Conservation (phyloP, 2,113 vertebrate species). For the Rhizomys pruinosus region DNA sequence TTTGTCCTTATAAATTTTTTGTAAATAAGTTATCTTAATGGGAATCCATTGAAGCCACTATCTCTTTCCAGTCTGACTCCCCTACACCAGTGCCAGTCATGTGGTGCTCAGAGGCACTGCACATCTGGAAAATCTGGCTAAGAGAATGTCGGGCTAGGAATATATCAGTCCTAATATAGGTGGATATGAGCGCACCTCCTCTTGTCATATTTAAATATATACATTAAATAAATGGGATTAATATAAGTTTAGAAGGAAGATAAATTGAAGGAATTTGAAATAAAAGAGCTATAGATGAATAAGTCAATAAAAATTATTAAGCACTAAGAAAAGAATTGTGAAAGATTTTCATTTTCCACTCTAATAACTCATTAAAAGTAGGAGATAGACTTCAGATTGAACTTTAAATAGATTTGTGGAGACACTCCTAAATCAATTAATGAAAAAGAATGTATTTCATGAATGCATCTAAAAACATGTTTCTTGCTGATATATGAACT, state of each 20-base stretch:
- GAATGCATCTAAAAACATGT: constrained; percentile 12
- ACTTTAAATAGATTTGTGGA: neutral
- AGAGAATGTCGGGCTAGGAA: neutral
- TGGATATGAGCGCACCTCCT: neutral
- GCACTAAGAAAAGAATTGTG: neutral
- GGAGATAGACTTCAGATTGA: constrained; percentile 20
- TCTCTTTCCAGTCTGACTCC: neutral
- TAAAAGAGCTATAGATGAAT: neutral
- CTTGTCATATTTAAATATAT: constrained; percentile 15
- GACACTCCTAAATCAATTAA: constrained; percentile 26
- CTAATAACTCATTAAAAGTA: constrained; percentile 16
- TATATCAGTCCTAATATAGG: neutral
- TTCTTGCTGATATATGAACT: constrained; percentile 34
- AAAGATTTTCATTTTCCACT: neutral
- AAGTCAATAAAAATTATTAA: constrained; percentile 22
- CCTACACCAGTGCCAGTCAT: neutral
- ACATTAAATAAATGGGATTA: constrained; percentile 33
- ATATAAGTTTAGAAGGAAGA: neutral
- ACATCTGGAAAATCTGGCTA: neutral
- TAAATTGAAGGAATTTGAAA: constrained; percentile 14
- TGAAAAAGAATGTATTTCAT: neutral
- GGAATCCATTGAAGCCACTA: neutral
- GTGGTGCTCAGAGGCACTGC: neutral
- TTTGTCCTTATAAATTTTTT: constrained; percentile 18
- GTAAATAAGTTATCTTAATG: neutral